Conservation (phyloP, 2,888 invertebrate genomes). For the Drosophila demipolita region DNA sequence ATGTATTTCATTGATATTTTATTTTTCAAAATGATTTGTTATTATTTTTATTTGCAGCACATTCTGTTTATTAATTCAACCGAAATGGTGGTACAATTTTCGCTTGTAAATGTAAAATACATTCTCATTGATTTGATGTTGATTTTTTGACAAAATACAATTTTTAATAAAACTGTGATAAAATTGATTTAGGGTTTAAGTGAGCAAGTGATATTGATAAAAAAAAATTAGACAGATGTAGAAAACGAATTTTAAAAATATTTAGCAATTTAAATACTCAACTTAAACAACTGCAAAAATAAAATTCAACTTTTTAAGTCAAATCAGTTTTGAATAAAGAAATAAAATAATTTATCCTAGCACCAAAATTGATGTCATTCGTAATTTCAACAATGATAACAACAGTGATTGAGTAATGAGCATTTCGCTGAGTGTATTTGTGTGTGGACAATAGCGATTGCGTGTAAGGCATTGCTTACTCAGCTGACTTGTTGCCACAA, state of each 20-base stretch:
- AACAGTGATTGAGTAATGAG: background rate
- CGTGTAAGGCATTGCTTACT: slow-evolving; percentile 23
- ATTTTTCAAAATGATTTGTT: background rate
- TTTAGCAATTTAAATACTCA: background rate
- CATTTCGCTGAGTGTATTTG: slow-evolving; percentile 11
- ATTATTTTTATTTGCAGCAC: background rate
- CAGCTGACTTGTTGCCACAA: slow-evolving; percentile 63
- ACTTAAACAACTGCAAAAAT: background rate
- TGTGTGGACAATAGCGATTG: slow-evolving; percentile 14
- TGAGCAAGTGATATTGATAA: background rate
- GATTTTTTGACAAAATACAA: too few relatives aligned
- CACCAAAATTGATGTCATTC: background rate
- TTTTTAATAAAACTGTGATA: background rate
- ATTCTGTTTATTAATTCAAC: background rate
- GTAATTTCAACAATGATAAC: background rate
- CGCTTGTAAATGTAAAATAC: background rate
- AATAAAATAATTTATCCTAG: background rate
- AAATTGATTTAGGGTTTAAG: too few relatives aligned
- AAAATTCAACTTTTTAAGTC: too few relatives aligned
- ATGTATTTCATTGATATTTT: background rate
- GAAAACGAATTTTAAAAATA: background rate
- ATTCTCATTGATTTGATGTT: background rate
- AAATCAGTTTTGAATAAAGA: background rate
- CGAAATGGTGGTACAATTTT: background rate
- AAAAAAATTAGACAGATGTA: too few relatives aligned